Percentiles rank a stretch among this genome's conserved stretches.
phyloP scores from a whole-genome alignment of 2,797 vertebrate genomes.

The Okamejei kenojei region DNA sequence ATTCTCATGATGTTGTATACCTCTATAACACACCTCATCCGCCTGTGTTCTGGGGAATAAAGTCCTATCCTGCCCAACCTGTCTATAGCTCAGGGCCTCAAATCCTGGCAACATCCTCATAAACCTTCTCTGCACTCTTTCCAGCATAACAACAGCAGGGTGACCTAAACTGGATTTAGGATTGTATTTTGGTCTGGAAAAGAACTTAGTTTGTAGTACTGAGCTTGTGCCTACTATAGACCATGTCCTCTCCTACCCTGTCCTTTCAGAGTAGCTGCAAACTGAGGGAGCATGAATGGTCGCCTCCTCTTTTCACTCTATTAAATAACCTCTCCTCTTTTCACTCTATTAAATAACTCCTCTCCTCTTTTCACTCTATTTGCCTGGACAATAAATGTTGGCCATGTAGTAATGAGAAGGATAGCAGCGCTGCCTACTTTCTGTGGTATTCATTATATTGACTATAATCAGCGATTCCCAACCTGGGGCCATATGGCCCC shows the following conservation, averaged over 20 bases:
- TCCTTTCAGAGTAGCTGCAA: background rate
- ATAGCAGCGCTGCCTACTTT: background rate
- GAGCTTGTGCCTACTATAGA: background rate
- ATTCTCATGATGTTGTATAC: too few species aligned
- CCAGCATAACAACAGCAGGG: too few species aligned
- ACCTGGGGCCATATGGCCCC: too few species aligned
- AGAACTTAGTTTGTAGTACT: background rate
- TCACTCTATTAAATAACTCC: background rate
- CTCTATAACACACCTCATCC: too few species aligned
- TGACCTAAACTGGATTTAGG: background rate
- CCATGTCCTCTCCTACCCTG: background rate
- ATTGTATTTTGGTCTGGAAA: too few species aligned
- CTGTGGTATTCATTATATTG: background rate
- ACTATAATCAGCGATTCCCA: background rate
- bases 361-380: background rate
- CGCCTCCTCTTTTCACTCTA: too few species aligned
- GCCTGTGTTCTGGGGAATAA: too few species aligned
- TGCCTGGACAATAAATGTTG: background rate
- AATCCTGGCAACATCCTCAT: too few species aligned
- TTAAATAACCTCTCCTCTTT: background rate
- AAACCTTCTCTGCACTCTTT: too few species aligned
- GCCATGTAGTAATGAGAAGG: too few species aligned
- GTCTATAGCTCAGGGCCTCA: too few species aligned
- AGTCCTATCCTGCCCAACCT: too few species aligned
- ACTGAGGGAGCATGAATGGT: background rate